A percentile compares a stretch with the other conserved stretches of the same genome.
These are phyloP conservation scores for Aproaerema taeniolella DNA, from an alignment of 2,888 invertebrate species.

Conservation along the genomic window DNA sequence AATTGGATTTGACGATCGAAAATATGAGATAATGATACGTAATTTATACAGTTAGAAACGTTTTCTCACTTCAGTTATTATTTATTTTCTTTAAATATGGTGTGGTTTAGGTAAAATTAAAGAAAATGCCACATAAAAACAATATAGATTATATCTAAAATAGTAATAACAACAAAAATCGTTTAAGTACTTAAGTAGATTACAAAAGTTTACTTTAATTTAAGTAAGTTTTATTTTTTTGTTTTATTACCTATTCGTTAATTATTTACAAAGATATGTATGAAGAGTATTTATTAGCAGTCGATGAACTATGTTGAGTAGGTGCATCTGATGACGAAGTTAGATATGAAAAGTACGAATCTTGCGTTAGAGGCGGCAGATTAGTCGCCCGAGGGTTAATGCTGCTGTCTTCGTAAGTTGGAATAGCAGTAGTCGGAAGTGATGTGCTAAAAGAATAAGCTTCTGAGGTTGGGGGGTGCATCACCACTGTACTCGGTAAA, in stretches of 20 bases:
- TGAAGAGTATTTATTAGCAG: constrained; percentile 52
- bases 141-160: neutral
- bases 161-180: no score
- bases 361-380: constrained; percentile 45
- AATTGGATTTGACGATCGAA: no score
- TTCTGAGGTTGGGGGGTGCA: constrained; percentile 51
- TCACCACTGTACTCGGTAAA: constrained; percentile 42
- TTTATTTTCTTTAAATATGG: neutral
- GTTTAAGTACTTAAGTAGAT: no score
- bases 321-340: constrained; percentile 41
- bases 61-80: neutral
- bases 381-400: constrained; percentile 40
- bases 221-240: no score
- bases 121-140: neutral
- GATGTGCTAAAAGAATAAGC: constrained; percentile 44
- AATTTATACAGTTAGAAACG: no score
- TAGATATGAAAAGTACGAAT: constrained; percentile 57
- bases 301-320: constrained; percentile 37
- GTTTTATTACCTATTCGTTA: no score
- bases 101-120: neutral
- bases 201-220: no score
- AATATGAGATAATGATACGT: no score
- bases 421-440: constrained; percentile 34
- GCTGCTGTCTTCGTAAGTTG: constrained; percentile 54
- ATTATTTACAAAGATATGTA: constrained; percentile 55